These are phyloP conservation scores for Episyrphus balteatus DNA, from an alignment of 1,140 invertebrate genomes.

Conservation along the genomic window DNA sequence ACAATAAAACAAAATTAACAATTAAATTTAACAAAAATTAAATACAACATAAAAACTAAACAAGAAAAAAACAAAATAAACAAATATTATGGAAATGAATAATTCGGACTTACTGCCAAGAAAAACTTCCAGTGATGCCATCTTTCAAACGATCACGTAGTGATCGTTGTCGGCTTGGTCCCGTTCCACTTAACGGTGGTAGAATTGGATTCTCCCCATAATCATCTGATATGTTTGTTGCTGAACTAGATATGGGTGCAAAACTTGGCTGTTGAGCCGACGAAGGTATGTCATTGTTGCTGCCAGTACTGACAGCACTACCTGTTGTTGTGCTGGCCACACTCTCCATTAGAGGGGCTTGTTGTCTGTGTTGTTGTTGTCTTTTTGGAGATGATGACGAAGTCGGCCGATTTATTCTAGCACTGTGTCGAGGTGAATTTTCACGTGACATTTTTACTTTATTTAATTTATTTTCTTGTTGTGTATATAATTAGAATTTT, in stretches of 20 bases:
- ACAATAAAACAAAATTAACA: constrained; percentile 6
- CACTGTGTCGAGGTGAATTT: constrained; percentile 32
- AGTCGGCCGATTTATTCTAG: constrained; percentile 16
- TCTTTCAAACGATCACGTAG: constrained; percentile 61
- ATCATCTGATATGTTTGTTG: constrained; percentile 30
- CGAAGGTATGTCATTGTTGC: background rate
- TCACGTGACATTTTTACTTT: constrained; percentile 27
- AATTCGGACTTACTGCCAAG: constrained; percentile 58
- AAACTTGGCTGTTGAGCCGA: background rate
- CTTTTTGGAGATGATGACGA: background rate
- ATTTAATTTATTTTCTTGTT: too few species aligned
- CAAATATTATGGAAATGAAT: background rate
- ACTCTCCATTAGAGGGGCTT: constrained; percentile 32
- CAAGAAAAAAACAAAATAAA: constrained; percentile 4
- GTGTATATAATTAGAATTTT: too few species aligned
- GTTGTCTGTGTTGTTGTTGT: constrained; percentile 14
- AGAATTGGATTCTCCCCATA: constrained; percentile 19
- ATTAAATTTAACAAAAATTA: background rate
- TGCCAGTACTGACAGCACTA: constrained; percentile 7
- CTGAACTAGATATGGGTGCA: constrained; percentile 26
- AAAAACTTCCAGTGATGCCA: constrained; percentile 60
- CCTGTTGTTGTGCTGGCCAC: constrained; percentile 4
- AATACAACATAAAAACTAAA: constrained; percentile 11
- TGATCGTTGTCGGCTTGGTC: constrained; percentile 48
- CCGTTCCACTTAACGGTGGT: constrained; percentile 42